These are phyloP conservation scores for Perdix hodgsoniae DNA, from an alignment of 2,797 vertebrate genomes.

Conservation along the genomic window DNA sequence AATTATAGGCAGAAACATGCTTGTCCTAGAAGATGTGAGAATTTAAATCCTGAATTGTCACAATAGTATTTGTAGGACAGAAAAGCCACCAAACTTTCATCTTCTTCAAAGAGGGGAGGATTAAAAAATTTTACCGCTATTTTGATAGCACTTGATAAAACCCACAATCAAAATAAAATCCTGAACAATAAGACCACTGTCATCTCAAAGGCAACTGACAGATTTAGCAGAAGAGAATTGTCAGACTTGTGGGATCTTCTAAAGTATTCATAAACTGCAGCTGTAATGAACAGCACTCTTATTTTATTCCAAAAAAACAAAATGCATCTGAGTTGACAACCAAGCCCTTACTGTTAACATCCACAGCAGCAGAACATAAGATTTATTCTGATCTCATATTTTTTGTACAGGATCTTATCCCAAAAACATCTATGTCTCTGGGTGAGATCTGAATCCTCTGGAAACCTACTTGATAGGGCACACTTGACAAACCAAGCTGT, in stretches of 20 bases:
- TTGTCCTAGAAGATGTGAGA: not conserved
- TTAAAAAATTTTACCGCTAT: not conserved
- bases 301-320: not conserved
- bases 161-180: not conserved
- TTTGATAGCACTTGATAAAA: not conserved
- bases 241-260: not conserved
- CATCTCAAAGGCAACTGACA: not conserved
- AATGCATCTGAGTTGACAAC: not conserved
- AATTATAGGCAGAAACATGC: not conserved
- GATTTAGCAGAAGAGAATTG: not conserved
- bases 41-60: not conserved
- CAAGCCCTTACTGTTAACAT: not conserved
- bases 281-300: not conserved
- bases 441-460: not conserved
- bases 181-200: not conserved
- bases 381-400: not conserved
- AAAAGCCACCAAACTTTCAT: not conserved
- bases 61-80: not conserved
- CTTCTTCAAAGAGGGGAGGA: not conserved
- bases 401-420: not conserved
- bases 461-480: not conserved
- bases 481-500: not conserved
- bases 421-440: not conserved
- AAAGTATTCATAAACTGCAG: not conserved
- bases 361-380: not conserved